phyloP scores from a whole-genome alignment of 1,140 invertebrate species.

The Himalopsyche phryganea region DNA sequence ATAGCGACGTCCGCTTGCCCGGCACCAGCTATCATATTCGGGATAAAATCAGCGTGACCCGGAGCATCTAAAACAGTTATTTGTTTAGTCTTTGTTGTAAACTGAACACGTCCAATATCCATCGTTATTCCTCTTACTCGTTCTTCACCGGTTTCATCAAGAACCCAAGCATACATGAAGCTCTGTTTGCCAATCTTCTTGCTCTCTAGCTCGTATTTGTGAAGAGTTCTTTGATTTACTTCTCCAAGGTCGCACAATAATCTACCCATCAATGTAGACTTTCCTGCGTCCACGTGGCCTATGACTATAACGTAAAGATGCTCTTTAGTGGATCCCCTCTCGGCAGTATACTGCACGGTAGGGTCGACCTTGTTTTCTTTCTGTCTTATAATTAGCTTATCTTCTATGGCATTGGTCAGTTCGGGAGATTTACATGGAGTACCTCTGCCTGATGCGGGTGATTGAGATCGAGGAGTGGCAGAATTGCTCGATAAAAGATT shows the following conservation, averaged over 20 bases:
- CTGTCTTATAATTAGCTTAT: conserved; percentile 40
- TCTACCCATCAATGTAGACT: conserved; percentile 97
- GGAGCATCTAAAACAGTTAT: conserved; percentile 93
- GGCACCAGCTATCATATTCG: conserved; percentile 98
- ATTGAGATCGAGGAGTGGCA: conserved; percentile 57
- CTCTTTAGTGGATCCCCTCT: conserved; percentile 73
- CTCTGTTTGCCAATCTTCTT: conserved; percentile 97
- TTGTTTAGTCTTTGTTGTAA: conserved; percentile 85
- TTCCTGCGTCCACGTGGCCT: conserved; percentile 99
- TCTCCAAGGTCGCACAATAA: conserved; percentile 85
- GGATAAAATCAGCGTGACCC: conserved; percentile 98
- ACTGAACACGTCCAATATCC: conserved; percentile 91
- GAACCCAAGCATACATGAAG: conserved; percentile 97
- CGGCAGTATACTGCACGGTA: conserved; percentile 63
- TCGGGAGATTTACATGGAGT: conserved; percentile 45
- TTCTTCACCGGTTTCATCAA: conserved; percentile 99
- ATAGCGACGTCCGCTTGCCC: conserved; percentile 96
- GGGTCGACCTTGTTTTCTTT: conserved; percentile 58
- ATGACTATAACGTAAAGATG: conserved; percentile 93
- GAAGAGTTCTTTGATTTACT: conserved; percentile 87
- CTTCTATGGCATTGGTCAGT: conserved; percentile 38
- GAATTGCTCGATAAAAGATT: conserved; percentile 37
- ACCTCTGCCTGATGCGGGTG: conserved; percentile 58
- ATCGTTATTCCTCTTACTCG: conserved; percentile 87
- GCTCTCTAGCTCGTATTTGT: conserved; percentile 97